phyloP scores from a whole-genome alignment of 2,888 invertebrate species.

The Yponomeuta evonymella region DNA sequence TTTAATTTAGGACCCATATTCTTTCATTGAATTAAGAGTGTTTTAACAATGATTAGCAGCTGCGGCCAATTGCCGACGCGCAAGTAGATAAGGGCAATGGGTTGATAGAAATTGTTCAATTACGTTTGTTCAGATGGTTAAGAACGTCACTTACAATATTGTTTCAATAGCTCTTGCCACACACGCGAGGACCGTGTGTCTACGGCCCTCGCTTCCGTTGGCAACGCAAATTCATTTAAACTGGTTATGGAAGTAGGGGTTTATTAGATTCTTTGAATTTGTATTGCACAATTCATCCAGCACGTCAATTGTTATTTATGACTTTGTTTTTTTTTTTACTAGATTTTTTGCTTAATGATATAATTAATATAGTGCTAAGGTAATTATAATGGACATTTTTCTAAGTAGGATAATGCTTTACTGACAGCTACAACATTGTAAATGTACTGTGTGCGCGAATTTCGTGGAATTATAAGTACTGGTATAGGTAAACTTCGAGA shows the following conservation, averaged over 20 bases:
- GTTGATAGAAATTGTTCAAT: constrained; percentile 71
- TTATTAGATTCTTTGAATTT: neutral
- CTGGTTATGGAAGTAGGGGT: neutral
- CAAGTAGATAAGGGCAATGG: constrained; percentile 63
- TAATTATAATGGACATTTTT: too few relatives aligned
- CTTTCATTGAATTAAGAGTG: constrained; percentile 39
- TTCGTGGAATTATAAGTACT: too few relatives aligned
- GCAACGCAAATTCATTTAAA: constrained; percentile 6
- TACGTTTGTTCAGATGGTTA: constrained; percentile 70
- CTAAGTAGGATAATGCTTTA: too few relatives aligned
- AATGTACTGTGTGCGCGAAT: too few relatives aligned
- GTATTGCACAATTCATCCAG: neutral
- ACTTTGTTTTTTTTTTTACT: too few relatives aligned
- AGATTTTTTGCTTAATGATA: too few relatives aligned
- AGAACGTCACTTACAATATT: constrained; percentile 67
- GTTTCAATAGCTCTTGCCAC: constrained; percentile 51
- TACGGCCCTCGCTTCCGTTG: constrained; percentile 15
- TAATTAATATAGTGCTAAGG: too few relatives aligned
- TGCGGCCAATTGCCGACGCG: constrained; percentile 46
- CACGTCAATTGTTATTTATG: too few relatives aligned
- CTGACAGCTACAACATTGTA: too few relatives aligned
- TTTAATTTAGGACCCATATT: constrained; percentile 25
- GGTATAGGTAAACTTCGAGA: too few relatives aligned
- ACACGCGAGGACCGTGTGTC: constrained; percentile 30
- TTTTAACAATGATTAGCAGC: constrained; percentile 52